Conservation (phyloP, 2,888 invertebrate genomes). For the Pristionchus exspectatus region DNA sequence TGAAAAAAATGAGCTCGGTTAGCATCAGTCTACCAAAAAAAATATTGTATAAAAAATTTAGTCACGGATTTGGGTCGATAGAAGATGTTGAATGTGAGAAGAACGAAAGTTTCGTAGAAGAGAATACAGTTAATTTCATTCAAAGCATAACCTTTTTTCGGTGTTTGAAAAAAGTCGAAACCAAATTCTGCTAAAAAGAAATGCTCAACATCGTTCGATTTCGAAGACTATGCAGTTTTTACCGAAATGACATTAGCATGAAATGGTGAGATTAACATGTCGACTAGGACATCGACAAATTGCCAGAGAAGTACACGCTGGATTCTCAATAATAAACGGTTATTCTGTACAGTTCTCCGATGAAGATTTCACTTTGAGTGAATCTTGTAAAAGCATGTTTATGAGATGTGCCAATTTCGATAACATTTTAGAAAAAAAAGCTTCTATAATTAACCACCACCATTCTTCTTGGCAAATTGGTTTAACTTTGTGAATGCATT, state of each 20-base stretch:
- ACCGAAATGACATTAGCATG: not conserved
- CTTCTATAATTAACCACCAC: too few relatives aligned
- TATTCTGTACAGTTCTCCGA: too few relatives aligned
- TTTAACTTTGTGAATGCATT: too few relatives aligned
- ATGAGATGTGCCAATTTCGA: too few relatives aligned
- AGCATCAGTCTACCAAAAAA: not conserved
- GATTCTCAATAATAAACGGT: too few relatives aligned
- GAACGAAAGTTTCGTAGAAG: not conserved
- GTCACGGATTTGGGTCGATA: not conserved
- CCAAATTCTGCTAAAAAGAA: not conserved
- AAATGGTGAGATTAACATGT: not conserved
- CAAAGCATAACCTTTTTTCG: not conserved
- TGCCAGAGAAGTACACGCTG: not conserved
- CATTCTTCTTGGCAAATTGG: too few relatives aligned
- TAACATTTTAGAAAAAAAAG: too few relatives aligned
- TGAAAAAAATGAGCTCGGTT: not conserved
- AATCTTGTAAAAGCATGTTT: too few relatives aligned
- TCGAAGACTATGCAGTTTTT: not conserved
- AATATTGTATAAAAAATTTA: too few relatives aligned
- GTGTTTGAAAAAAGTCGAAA: not conserved
- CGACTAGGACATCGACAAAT: not conserved
- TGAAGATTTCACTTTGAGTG: too few relatives aligned
- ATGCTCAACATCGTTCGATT: not conserved
- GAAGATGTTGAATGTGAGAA: not conserved
- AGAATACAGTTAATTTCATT: not conserved